Percentiles rank a stretch among this genome's conserved stretches.
Conservation (phyloP, 2,113 vertebrate genomes). For the Zeus faber region DNA sequence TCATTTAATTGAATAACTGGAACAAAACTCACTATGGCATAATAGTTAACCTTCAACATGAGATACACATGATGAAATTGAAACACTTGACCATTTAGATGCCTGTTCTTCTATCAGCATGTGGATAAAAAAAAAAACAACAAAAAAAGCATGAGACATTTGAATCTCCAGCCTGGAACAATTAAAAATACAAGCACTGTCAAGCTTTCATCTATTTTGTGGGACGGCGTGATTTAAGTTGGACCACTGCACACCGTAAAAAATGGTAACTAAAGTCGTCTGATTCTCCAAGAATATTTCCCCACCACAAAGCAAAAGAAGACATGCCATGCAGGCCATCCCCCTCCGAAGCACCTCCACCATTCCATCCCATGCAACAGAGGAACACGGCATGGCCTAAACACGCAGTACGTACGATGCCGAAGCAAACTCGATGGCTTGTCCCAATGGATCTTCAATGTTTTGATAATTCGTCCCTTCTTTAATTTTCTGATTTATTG, state of each 20-base stretch:
- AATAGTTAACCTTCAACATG: neutral
- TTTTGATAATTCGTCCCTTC: no score
- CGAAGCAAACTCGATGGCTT: no score
- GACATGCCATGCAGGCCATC: no score
- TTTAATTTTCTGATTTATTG: no score
- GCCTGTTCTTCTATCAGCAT: slow-evolving; percentile 25
- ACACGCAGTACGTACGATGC: no score
- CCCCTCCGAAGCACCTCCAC: no score
- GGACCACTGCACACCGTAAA: neutral
- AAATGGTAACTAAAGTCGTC: neutral
- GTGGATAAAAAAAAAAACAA: slow-evolving; percentile 24
- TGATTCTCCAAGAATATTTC: neutral
- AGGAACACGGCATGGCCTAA: no score
- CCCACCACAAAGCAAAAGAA: neutral
- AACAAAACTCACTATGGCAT: slow-evolving; percentile 1
- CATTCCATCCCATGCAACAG: no score
- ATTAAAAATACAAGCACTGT: neutral
- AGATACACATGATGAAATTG: slow-evolving; percentile 17
- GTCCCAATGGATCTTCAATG: no score
- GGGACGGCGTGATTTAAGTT: slow-evolving; percentile 5
- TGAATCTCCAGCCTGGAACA: no score
- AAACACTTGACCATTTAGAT: slow-evolving; percentile 17
- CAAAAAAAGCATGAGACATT: slow-evolving; percentile 12
- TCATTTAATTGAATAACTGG: slow-evolving; percentile 10
- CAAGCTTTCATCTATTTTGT: slow-evolving; percentile 10